Evolutionary conservation across 2,797 vertebrate genomes (phyloP).

Genomic region (Iguana delicatissima): DNA sequence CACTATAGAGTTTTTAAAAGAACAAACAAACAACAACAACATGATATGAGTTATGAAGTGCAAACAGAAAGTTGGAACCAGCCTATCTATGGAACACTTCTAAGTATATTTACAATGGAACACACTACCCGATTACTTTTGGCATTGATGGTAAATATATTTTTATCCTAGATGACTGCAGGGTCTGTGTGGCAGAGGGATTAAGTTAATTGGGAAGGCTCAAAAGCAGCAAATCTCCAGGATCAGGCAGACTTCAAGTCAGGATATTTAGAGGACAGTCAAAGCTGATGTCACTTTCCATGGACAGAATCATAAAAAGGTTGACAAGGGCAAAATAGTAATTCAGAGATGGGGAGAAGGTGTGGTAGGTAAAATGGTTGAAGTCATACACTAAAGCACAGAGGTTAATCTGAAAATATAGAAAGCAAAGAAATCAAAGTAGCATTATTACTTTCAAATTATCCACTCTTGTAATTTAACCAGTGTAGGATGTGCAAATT

Average conservation of each 20-base stretch:
- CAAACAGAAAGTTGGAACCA: slow-evolving; percentile 39
- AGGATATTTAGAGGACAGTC: slow-evolving; percentile 52
- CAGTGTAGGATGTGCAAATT: neutral
- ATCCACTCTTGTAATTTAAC: neutral
- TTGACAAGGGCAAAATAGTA: slow-evolving; percentile 21
- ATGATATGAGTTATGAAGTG: slow-evolving; percentile 17
- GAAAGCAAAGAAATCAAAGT: neutral
- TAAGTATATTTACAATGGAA: slow-evolving; percentile 44
- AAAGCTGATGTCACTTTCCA: slow-evolving; percentile 45
- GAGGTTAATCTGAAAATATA: neutral
- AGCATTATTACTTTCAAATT: neutral
- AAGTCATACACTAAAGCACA: neutral
- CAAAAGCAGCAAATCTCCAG: slow-evolving; percentile 64
- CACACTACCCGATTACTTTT: slow-evolving; percentile 45
- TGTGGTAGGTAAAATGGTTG: neutral
- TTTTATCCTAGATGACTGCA: slow-evolving; percentile 61
- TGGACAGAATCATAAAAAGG: slow-evolving; percentile 29
- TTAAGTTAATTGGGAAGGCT: slow-evolving; percentile 63
- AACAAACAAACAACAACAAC: neutral
- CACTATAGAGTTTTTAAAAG: neutral
- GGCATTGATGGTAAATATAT: slow-evolving; percentile 51
- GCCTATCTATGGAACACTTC: slow-evolving; percentile 49
- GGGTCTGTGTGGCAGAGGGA: slow-evolving; percentile 53
- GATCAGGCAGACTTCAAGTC: slow-evolving; percentile 56
- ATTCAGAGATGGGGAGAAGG: slow-evolving; percentile 12